Evolutionary conservation across 2,113 vertebrate species (phyloP).

Genomic region (Scalopus aquaticus): DNA sequence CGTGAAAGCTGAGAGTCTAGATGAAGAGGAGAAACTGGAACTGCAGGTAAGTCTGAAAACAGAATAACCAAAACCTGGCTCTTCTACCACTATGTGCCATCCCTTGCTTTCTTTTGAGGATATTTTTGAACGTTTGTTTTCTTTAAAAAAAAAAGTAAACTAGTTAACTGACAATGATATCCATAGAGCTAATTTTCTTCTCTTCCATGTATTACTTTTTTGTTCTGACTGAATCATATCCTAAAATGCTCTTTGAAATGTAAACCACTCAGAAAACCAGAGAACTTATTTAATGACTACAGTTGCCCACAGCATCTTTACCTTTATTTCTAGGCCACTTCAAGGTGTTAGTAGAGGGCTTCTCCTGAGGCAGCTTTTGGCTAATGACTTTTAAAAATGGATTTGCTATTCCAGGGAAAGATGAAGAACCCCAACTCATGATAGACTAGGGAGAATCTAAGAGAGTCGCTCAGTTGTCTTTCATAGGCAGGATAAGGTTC

Average conservation of each 20-base stretch:
- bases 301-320: neutral
- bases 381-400: neutral
- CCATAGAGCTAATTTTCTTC: neutral
- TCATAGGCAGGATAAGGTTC: neutral
- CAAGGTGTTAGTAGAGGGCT: neutral
- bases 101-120: neutral
- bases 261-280: neutral
- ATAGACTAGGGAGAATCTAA: neutral
- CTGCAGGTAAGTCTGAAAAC: constrained; percentile 82
- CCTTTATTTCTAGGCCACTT: neutral
- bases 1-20: constrained; percentile 86
- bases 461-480: neutral
- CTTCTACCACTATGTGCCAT: fast-evolving
- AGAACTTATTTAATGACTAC: neutral
- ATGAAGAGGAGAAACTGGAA: constrained; percentile 87
- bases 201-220: neutral
- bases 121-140: neutral
- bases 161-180: neutral
- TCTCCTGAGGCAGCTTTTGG: neutral
- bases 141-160: neutral
- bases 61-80: fast-evolving
- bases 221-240: neutral
- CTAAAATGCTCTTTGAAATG: neutral
- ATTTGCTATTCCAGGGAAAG: neutral
- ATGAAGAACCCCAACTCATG: neutral